Percentiles rank a stretch among this genome's conserved stretches.
These are phyloP conservation scores for Arenaria interpres DNA, from an alignment of 2,113 vertebrate genomes.

Conservation along the genomic window DNA sequence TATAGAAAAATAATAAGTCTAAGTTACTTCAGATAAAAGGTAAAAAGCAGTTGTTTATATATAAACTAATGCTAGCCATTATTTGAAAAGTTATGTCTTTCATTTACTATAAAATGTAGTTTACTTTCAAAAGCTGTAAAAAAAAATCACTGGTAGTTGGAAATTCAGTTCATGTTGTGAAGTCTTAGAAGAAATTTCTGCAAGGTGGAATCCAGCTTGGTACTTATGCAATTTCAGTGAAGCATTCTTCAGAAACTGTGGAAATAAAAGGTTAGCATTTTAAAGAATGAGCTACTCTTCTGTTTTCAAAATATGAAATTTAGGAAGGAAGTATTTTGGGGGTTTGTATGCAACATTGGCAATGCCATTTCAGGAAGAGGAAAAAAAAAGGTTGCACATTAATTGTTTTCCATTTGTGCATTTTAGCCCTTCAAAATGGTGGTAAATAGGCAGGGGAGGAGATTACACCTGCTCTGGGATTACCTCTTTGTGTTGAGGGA, in stretches of 20 bases:
- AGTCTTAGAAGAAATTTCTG: background rate
- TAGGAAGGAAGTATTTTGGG: background rate
- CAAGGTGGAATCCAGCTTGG: background rate
- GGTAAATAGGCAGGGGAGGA: background rate
- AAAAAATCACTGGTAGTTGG: background rate
- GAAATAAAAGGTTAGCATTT: background rate
- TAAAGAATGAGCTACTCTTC: background rate
- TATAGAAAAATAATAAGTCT: background rate
- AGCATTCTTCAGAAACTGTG: background rate
- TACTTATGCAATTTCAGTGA: background rate
- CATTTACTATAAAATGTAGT: background rate
- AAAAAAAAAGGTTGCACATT: background rate
- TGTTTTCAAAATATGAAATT: background rate
- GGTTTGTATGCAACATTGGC: background rate
- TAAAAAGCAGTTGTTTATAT: background rate
- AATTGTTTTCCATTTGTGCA: background rate
- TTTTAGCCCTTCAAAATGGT: background rate
- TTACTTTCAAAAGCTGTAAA: background rate
- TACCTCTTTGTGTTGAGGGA: background rate
- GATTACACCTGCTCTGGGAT: background rate
- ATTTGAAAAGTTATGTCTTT: background rate
- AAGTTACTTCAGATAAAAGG: background rate
- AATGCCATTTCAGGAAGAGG: background rate
- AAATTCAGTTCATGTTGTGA: background rate
- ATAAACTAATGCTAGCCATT: background rate